Base-by-base conservation (phyloP, 1,140 invertebrate genomes). In the Pygmarrhopalites habei region DNA sequence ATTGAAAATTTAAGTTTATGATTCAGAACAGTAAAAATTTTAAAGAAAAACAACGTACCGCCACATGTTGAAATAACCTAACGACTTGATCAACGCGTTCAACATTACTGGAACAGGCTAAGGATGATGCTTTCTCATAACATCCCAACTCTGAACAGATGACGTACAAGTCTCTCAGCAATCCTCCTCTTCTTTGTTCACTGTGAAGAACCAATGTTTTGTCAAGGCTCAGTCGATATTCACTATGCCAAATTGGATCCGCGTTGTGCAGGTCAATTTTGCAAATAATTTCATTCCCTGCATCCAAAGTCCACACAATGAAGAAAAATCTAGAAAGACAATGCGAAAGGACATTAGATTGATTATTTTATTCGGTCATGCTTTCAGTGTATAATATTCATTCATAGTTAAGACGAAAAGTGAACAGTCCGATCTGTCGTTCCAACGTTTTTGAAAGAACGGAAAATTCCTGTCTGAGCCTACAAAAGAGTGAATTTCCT, bases 61-160 rank as follows among this genome's bases (percentile, higher is more conserved):
- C 61, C 28, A 66, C 64, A 19, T 64, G 43, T 46, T 71, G 69
- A 62, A 71, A 71, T 17, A 71, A 56, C 28, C 65, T 51, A 30
- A 71, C 61, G 7, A 71, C 30, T 23, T 68, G 32, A 44, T 44
- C 19, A n/a, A 63, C 64, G 43, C 69, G 28, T 7, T 66, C 59
- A 4, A 71, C 66, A 64, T 71, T 71, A 21, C 66, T 28, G 2
- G 64, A 17, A 17, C 63, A 65, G 3, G 69, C 69, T 32, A 71
- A 55, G 21, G 19, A 29, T 4, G 64, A 57, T 12, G 64, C 60
- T 41, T 49, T 66, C 26, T 71, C 66, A 64, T 64, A 68, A 53
- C 60, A 66, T 30, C 69, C 66, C 29, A 71, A 55, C 28, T 71
- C 66, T 14, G 64, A 61, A 51, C 66, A 68, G 26, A 71, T 62